phyloP scores from a whole-genome alignment of 2,113 vertebrate genomes.

The Lipotes vexillifer region DNA sequence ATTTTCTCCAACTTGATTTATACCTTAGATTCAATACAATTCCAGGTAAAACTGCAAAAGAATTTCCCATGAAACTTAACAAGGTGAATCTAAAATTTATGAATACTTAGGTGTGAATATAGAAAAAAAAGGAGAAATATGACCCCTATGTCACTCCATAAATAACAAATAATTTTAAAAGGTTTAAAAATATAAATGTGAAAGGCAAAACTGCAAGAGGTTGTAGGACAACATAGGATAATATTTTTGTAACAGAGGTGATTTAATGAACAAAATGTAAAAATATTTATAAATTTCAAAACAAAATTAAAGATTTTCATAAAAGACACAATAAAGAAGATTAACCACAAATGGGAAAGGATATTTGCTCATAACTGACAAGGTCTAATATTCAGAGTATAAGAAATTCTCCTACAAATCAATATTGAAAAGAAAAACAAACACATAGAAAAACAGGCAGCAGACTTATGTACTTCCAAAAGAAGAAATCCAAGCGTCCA shows the following conservation, averaged over 20 bases:
- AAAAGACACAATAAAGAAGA: neutral
- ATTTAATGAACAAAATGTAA: neutral
- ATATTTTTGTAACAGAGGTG: neutral
- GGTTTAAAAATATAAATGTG: neutral
- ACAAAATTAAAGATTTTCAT: neutral
- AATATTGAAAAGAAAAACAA: constrained; percentile 3
- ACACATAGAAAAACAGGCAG: neutral
- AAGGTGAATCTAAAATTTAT: neutral
- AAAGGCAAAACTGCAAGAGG: neutral
- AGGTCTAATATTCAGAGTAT: neutral
- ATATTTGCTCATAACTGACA: neutral
- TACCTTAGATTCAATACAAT: neutral
- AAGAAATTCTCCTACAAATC: neutral
- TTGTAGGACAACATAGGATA: neutral
- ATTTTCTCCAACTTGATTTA: neutral
- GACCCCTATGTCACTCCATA: neutral
- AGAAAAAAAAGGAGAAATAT: neutral
- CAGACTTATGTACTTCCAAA: neutral
- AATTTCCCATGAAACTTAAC: neutral
- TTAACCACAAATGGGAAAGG: neutral
- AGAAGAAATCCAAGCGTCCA: neutral
- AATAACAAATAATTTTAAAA: neutral
- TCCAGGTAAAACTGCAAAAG: neutral
- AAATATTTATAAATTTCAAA: neutral
- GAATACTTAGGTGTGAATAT: neutral